Evolutionary conservation across 2,888 invertebrate species (phyloP).

Genomic region (Monochamus alternatus): DNA sequence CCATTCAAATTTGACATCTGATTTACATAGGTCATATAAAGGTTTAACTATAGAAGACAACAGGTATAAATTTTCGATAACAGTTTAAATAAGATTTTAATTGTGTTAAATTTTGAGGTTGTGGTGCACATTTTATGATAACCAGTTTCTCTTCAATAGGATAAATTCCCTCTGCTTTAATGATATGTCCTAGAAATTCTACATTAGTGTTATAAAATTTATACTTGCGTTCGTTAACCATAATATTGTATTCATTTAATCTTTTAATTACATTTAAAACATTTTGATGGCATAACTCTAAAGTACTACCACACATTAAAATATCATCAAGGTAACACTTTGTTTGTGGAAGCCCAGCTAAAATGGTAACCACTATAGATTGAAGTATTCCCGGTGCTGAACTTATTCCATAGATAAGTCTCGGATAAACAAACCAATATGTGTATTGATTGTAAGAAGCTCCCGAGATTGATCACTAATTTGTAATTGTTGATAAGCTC

Average conservation of each 20-base stretch:
- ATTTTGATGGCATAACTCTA: conserved; percentile 27
- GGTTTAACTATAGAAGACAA: too few species aligned
- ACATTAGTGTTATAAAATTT: neutral
- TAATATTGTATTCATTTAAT: conserved; percentile 8
- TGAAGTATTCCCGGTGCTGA: conserved; percentile 55
- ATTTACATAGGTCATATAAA: too few species aligned
- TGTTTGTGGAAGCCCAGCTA: conserved; percentile 20
- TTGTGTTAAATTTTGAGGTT: neutral
- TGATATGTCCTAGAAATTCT: conserved; percentile 12
- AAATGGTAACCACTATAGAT: conserved; percentile 39
- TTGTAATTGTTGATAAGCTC: conserved; percentile 58
- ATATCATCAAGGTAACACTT: conserved; percentile 54
- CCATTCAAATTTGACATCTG: too few species aligned
- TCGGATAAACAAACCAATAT: conserved; percentile 54
- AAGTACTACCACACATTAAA: conserved; percentile 39
- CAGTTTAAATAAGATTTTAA: neutral
- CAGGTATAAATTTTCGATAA: too few species aligned
- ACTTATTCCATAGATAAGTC: conserved; percentile 55
- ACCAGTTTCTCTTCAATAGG: neutral
- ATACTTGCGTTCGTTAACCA: too few species aligned
- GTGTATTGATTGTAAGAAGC: conserved; percentile 56
- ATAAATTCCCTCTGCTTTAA: neutral
- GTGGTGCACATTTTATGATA: neutral
- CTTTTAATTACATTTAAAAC: conserved; percentile 17
- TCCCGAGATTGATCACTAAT: conserved; percentile 50